Conservation (phyloP, 1,140 invertebrate genomes). For the Dendrolimus kikuchii region DNA sequence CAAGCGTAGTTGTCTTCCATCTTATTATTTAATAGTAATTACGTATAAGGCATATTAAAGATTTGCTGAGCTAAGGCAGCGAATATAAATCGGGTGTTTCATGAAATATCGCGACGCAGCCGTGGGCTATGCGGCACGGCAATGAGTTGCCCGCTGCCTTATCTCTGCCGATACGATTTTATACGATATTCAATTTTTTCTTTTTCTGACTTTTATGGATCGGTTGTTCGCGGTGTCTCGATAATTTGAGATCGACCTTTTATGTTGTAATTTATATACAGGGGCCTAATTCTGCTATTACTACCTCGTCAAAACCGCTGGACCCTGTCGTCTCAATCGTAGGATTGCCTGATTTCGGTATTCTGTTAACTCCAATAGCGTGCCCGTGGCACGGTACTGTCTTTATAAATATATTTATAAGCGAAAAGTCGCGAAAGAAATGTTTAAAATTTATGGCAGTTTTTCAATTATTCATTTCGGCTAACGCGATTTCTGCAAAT, state of each 20-base stretch:
- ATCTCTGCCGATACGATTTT: conserved; percentile 64
- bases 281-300: conserved; percentile 9
- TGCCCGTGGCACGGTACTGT: too few species aligned
- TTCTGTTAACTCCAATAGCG: too few species aligned
- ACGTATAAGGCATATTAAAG: conserved; percentile 57
- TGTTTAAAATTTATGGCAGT: too few species aligned
- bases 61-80: conserved; percentile 42
- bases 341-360: conserved; percentile 5
- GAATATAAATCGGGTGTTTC: conserved; percentile 67
- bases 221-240: conserved; percentile 56
- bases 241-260: conserved; percentile 58
- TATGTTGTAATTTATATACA: conserved; percentile 46
- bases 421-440: too few species aligned
- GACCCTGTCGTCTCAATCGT: conserved; percentile 7
- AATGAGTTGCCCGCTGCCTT: conserved; percentile 50
- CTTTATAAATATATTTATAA: too few species aligned
- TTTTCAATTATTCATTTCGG: too few species aligned
- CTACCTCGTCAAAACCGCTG: conserved; percentile 14
- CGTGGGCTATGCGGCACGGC: conserved; percentile 52
- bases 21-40: conserved; percentile 51
- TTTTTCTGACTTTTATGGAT: conserved; percentile 66
- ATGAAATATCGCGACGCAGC: conserved; percentile 63
- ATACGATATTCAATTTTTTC: conserved; percentile 62
- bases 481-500: too few species aligned
- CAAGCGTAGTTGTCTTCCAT: conserved; percentile 25